Evolutionary conservation across 2,113 vertebrate species (phyloP).

Genomic region (Cairina moschata): DNA sequence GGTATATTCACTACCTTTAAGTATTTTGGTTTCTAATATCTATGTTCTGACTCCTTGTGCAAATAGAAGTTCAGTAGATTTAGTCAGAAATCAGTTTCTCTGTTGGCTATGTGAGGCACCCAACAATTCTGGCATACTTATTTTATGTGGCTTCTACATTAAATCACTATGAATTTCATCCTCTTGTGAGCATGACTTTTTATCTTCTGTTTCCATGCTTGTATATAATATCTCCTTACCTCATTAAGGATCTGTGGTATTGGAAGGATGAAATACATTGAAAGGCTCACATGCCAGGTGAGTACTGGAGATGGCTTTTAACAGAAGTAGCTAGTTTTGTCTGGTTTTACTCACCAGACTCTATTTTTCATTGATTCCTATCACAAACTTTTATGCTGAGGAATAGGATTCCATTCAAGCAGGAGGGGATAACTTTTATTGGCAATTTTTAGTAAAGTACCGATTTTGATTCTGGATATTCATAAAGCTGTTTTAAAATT

Average conservation of each 20-base stretch:
- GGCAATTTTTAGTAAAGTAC: background rate
- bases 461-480: background rate
- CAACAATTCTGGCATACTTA: background rate
- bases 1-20: background rate
- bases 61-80: background rate
- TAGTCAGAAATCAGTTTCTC: background rate
- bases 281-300: background rate
- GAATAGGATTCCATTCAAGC: background rate
- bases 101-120: background rate
- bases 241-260: background rate
- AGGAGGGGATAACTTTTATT: background rate
- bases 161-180: background rate
- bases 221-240: background rate
- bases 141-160: background rate
- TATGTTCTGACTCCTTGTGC: background rate
- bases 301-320: background rate
- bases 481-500: background rate
- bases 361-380: background rate
- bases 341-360: background rate
- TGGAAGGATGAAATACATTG: background rate
- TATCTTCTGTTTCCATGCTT: background rate
- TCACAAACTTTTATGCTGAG: background rate
- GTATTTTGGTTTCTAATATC: background rate
- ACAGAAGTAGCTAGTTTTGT: background rate
- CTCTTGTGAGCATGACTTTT: background rate